Evolutionary conservation across 1,140 invertebrate species (phyloP), one percentile per base, ranked within the genome.

Genomic region (Sarcophaga bullata): DNA sequence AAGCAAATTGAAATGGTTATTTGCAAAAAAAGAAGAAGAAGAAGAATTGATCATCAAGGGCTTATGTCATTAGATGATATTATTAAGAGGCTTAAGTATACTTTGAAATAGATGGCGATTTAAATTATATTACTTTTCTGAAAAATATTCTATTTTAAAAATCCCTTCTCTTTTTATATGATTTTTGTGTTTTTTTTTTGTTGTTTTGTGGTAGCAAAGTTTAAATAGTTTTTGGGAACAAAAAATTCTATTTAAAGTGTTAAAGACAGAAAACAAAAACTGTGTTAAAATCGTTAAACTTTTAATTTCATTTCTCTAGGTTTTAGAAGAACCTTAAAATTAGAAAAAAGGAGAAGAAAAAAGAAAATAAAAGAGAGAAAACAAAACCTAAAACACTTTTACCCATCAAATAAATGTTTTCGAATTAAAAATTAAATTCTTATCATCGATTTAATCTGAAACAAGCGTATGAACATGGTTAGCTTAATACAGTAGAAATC

Each of bases 291-390:
- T 52, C 48, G 8, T 78, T 78, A 78, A 78, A 78, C 75, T 78
- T 78, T 52, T 78, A 78, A 78, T 78, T 78, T 78, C 75, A 78
- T 78, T 78, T 78, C 75, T 25, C 75, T 68, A 25, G n/a, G 19
- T 68, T 19, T 0, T 62, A 15, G 13, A n/a, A 15, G 25, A 37
- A 7, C 13, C n/a, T 8, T 15, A 15, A 10, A 73, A 13, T 10
- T 5, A 73, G 10, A 73, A 73, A 78, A 78, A 78, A 78, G 4
- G 1, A 37, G 25, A 37, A 4, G 25, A 37, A 4, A 37, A 13
- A n/a, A 25, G 17, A 13, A n/a, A 25, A 6, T 72, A 25, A 72
- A 25, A 17, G 19, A 72, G 9, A 72, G 37, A 19, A 72, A 72
- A 54, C 52, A 10, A 15, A 54, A 15, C 37, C 37, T 7, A 72